These are phyloP conservation scores for Platalea minor DNA, from an alignment of 2,797 vertebrate species.

Conservation along the genomic window DNA sequence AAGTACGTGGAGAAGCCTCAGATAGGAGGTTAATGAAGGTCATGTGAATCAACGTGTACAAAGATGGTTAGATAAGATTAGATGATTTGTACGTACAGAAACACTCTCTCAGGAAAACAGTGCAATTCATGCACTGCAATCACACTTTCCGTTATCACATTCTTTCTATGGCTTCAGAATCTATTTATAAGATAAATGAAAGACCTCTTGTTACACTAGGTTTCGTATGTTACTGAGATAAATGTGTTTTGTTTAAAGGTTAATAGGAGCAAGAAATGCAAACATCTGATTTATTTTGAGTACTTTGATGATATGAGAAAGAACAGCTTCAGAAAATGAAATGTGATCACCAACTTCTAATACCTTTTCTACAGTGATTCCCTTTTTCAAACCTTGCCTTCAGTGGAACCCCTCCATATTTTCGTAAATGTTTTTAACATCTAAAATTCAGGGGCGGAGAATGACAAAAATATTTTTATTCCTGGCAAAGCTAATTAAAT, in stretches of 20 bases:
- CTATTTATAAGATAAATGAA: neutral
- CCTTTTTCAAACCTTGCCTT: neutral
- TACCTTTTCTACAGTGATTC: neutral
- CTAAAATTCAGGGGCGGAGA: neutral
- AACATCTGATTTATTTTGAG: neutral
- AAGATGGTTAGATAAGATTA: neutral
- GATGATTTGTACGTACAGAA: neutral
- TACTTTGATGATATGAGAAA: neutral
- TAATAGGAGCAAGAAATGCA: neutral
- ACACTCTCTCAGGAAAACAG: neutral
- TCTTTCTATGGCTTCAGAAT: neutral
- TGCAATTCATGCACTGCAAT: neutral
- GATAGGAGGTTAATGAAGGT: neutral
- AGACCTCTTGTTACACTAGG: neutral
- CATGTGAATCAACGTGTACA: neutral
- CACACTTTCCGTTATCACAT: neutral
- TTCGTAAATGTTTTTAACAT: neutral
- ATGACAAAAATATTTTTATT: neutral
- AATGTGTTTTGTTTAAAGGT: neutral
- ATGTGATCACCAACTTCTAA: neutral
- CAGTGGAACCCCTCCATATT: neutral
- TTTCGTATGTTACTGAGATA: neutral
- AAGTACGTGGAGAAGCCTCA: neutral
- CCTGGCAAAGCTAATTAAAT: neutral
- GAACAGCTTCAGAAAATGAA: neutral